Base-by-base conservation (phyloP, 2,797 vertebrate species). In the Acrocephalus scirpaceus region DNA sequence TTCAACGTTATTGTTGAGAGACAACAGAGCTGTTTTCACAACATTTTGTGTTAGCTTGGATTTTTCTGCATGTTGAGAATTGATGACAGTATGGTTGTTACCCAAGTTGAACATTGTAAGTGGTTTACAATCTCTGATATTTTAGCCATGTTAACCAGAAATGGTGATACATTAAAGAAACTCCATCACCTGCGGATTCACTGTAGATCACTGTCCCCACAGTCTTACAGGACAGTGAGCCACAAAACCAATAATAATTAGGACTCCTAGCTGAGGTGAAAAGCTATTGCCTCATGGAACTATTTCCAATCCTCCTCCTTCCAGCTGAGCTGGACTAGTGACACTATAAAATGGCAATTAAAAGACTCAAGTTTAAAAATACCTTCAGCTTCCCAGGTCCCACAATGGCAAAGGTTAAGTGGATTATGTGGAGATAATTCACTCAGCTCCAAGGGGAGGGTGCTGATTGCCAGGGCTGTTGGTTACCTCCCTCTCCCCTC, bases 401-500 rank as follows among this genome's bases (percentile, higher is more conserved):
- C 82, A 84, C 95, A 84, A 96, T 97, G 98, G 97, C 98, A 98
- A 98, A 98, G 98, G 98, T 98, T 98, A 98, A 98, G 96, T 98
- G 98, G 98, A 98, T 98, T 98, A 98, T 96, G 91, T 97, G 98
- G 97, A 97, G 97, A 98, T 98, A 98, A 98, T 98, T 98, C 97
- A 69, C 96, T 97, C 86, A 65, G 91, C 96, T 97, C 96, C 94
- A 93, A 75, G 73, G 96, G 95, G 97, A 98, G 96, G 90, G 96
- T 95, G 95, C 93, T 92, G 97, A 96, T 82, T 95, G 95, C 94
- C 92, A 93, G 82, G 82, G 65, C 76, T 90, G 20, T 90, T 83
- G 86, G 92, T 84, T 76, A 70, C 93, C 91, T 94, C 71, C 58
- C 34, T 88, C 82, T 94, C 91, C 51, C 86, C 92, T 73, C 45